Base-by-base conservation (phyloP, 2,888 invertebrate species). In the Drymonia ruficornis region DNA sequence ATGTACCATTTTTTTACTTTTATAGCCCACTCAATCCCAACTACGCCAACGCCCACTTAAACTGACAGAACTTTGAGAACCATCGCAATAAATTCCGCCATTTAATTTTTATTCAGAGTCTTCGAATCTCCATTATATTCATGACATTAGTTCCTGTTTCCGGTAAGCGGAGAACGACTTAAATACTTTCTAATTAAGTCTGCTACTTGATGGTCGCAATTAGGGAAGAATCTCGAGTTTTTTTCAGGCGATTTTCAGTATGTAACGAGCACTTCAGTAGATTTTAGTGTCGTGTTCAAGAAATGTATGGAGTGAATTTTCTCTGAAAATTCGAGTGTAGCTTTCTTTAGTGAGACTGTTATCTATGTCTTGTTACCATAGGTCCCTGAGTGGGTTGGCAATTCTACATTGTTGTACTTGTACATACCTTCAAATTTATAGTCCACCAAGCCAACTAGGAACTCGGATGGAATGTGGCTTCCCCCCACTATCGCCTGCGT, bases 221-320 rank as follows among this genome's bases (percentile, higher is more conserved):
- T 42, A 42, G 42, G 18, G 18, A 42, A 6, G 16, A 11, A 42
- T 42, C 18, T 42, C 7, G 13, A 9, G 42, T 5, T 42, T 18
- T n/a, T 42, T 42, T 42, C 42, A 42, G 42, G 18, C 42, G 6
- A 42, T 18, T 42, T 42, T 18, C 18, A 42, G 11, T 42, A 42
- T 42, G 42, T 42, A 42, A 18, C 11, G 42, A 7, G 15, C n/a
- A n/a, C 42, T 42, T 18, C 12, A 16, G 16, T 16, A 5, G 16
- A 16, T 42, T 42, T 16, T 16, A 42, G 16, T 16, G 16, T 42
- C 40, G 40, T 16, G 7, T 15, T 18, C 11, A 16, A 18, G 42
- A 42, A 42, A 42, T 42, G 6, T 42, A 42, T 18, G 42, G 13
- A 11, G 42, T n/a, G 9, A 18, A 42, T 15, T 42, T 42, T 42